Conservation (phyloP, 2,888 invertebrate genomes). For the Hipparchia sbordonii region DNA sequence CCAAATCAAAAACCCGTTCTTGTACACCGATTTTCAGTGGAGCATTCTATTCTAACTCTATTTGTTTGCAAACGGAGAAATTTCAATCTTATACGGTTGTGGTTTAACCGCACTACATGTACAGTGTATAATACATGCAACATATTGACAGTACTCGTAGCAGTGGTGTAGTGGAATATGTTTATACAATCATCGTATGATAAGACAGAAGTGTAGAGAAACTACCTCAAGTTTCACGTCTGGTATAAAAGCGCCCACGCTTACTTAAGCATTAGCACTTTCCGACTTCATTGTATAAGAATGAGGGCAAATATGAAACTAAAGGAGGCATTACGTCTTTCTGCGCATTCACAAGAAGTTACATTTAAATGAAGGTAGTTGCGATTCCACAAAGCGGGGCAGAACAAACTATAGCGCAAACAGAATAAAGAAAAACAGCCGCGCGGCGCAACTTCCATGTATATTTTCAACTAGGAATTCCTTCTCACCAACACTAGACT, state of each 20-base stretch:
- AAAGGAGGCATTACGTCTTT: constrained; percentile 7
- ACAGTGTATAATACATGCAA: no score
- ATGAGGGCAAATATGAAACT: constrained; percentile 8
- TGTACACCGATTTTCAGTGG: no score
- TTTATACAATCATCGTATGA: no score
- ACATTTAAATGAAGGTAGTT: constrained; percentile 22
- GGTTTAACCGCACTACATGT: no score
- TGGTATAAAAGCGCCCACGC: background rate
- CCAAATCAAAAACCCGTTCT: no score
- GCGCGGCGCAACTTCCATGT: constrained; percentile 18
- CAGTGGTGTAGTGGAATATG: no score
- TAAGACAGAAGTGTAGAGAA: no score
- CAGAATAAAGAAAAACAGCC: constrained; percentile 24
- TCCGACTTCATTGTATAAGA: constrained; percentile 1
- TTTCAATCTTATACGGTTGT: no score
- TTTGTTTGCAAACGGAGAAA: no score
- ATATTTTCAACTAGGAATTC: constrained; percentile 32
- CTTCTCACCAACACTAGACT: constrained; percentile 33
- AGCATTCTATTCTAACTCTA: no score
- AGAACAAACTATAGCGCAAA: constrained; percentile 18
- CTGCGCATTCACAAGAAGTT: constrained; percentile 21
- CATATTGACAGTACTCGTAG: no score
- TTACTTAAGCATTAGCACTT: constrained; percentile 12
- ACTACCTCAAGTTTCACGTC: no score
- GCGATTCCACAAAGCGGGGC: constrained; percentile 8